Evolutionary conservation across 2,797 vertebrate species (phyloP), one percentile per base, ranked within the genome.

Genomic region (Coregonus suidteri): DNA sequence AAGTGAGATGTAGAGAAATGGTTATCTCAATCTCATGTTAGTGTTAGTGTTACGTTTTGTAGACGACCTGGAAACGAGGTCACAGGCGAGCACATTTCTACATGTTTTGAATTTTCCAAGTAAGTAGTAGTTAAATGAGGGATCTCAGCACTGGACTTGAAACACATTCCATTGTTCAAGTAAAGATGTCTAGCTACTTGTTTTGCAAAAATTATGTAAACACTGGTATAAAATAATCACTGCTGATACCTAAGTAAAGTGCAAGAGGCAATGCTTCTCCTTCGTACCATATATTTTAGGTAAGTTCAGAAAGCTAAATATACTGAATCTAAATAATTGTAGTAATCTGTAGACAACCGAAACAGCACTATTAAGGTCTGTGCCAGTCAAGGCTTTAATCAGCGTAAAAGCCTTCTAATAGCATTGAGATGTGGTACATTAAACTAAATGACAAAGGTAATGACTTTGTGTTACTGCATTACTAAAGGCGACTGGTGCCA

Each of bases 381-480:
- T 13, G 69, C 41, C 41, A 47, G 41, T 47, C 75, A 74, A 6
- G 64, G 51, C 75, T 47, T 47, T 81, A 77, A 87, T 83, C 73
- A 79, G 83, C 73, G 76, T 85, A 81, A 83, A 81, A 83, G 76
- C 79, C 78, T 74, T 67, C 77, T 85, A 77, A 79, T 54, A 81
- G 73, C 75, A 79, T 41, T 74, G 78, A 74, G 73, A 81, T 77
- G 76, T 75, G 78, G 71, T 66, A 66, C 81, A 83, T 70, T 79
- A 77, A 79, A 77, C 72, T 77, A 74, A 83, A 85, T 85, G 74
- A 79, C 76, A 80, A 54, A 80, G 73, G 71, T 84, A 86, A 86
- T 80, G 78, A 85, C 65, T 51, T 78, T 74, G 77, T 76, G 80
- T 79, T 52, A 11, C 77, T 73, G 72, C 77, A 78, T 79, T 79